phyloP scores from a whole-genome alignment of 2,797 vertebrate species.

The Gymnodraco acuticeps region DNA sequence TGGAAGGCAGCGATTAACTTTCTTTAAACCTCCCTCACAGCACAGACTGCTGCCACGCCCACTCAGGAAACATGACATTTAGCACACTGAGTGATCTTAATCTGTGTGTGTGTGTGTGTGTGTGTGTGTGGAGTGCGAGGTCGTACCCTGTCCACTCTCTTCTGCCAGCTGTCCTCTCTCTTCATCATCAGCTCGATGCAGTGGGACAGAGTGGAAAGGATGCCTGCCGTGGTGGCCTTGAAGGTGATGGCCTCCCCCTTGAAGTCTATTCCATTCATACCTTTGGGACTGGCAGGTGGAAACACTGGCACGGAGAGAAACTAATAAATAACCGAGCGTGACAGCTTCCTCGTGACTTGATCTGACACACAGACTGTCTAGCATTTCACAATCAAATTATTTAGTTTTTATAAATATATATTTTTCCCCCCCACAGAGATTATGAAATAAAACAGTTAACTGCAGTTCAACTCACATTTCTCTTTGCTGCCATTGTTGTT shows the following conservation, averaged over 20 bases:
- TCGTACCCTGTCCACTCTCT: constrained; percentile 94
- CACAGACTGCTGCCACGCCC: constrained; percentile 9
- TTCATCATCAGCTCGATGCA: constrained; percentile 98
- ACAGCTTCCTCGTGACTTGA: background rate
- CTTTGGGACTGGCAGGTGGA: constrained; percentile 89
- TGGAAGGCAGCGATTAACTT: background rate
- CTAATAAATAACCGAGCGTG: background rate
- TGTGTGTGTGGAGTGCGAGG: background rate
- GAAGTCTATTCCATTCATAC: constrained; percentile 95
- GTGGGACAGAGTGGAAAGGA: constrained; percentile 95
- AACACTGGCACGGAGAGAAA: constrained; percentile 79
- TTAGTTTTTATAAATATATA: background rate
- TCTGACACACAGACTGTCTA: constrained; percentile 7
- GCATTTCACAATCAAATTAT: constrained; percentile 1
- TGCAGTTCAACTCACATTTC: constrained; percentile 88
- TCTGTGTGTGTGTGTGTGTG: background rate
- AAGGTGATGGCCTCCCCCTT: constrained; percentile 99
- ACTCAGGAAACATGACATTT: constrained; percentile 7
- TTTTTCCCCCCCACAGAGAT: background rate
- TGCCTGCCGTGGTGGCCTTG: constrained; percentile 97
- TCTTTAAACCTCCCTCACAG: background rate
- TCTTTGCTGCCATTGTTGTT: constrained; percentile 95
- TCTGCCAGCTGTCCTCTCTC: constrained; percentile 97
- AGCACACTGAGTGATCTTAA: background rate
- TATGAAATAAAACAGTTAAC: constrained; percentile 7